These are phyloP conservation scores for Philaenus spumarius DNA, from an alignment of 1,140 invertebrate species.

Conservation along the genomic window DNA sequence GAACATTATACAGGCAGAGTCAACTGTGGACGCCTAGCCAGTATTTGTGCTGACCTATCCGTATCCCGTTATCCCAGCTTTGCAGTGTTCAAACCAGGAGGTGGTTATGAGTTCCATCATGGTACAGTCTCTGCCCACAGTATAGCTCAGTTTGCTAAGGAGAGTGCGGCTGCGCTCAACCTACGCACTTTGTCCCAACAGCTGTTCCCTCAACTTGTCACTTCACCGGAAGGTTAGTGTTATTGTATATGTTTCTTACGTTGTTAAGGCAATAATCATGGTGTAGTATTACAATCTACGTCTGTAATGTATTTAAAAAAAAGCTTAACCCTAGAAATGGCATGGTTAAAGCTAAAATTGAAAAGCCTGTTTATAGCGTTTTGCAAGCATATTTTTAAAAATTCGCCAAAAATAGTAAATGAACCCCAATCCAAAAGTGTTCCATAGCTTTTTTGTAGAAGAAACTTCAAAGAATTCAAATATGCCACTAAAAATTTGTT, in stretches of 20 bases:
- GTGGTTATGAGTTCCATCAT: slow-evolving; percentile 64
- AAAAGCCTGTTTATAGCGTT: too few relatives aligned
- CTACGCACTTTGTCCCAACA: slow-evolving; percentile 54
- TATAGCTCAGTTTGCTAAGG: slow-evolving; percentile 58
- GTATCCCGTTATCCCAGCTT: slow-evolving; percentile 60
- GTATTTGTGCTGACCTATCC: slow-evolving; percentile 48
- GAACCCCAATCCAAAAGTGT: too few relatives aligned
- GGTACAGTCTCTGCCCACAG: slow-evolving; percentile 57
- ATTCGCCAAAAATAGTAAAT: too few relatives aligned
- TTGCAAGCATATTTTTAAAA: too few relatives aligned
- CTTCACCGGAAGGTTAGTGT: slow-evolving; percentile 37
- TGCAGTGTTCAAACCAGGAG: slow-evolving; percentile 58
- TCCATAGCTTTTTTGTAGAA: too few relatives aligned
- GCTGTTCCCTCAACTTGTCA: slow-evolving; percentile 49
- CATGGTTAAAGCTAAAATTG: too few relatives aligned
- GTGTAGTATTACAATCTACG: too few relatives aligned
- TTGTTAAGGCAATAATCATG: too few relatives aligned
- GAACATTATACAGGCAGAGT: slow-evolving; percentile 52
- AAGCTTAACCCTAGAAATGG: too few relatives aligned
- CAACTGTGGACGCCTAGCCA: slow-evolving; percentile 49
- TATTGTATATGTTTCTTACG: background rate
- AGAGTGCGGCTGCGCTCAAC: slow-evolving; percentile 53
- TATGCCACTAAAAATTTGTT: too few relatives aligned
- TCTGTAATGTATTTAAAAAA: slow-evolving; percentile 7
- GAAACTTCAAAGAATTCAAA: too few relatives aligned